Percentiles rank a stretch among this genome's conserved stretches.
These are phyloP conservation scores for Ailurus styani DNA, from an alignment of 2,113 vertebrate genomes.

Conservation along the genomic window DNA sequence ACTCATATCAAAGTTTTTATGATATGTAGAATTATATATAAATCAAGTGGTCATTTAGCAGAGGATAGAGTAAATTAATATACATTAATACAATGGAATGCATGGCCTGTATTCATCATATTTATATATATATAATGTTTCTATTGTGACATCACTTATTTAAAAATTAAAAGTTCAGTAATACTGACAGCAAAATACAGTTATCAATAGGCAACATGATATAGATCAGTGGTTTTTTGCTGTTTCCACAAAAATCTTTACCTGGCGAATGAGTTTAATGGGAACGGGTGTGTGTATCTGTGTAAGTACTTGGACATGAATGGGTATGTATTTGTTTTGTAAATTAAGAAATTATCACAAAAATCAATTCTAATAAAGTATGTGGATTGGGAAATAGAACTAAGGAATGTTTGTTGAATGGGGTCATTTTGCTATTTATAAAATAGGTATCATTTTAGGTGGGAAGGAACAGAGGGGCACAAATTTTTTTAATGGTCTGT, in stretches of 20 bases:
- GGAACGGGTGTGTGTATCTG: not conserved
- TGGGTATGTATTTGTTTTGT: not conserved
- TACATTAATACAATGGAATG: not conserved
- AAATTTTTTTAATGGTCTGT: not conserved
- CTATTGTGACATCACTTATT: not conserved
- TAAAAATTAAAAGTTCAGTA: not conserved
- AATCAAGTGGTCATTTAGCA: rapidly evolving
- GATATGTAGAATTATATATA: not conserved
- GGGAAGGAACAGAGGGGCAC: not conserved
- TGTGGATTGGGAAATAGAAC: not conserved
- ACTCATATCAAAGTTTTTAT: not conserved
- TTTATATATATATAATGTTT: not conserved
- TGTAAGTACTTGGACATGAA: not conserved
- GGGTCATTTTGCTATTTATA: not conserved
- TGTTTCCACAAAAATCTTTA: too few relatives aligned
- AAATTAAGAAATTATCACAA: not conserved
- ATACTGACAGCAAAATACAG: not conserved
- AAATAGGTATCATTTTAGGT: not conserved
- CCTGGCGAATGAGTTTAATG: not conserved
- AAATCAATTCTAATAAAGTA: not conserved
- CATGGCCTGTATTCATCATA: not conserved
- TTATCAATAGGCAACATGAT: not conserved
- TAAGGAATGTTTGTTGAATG: not conserved
- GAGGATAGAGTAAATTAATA: not conserved
- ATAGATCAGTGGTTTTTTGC: not conserved